Percentiles rank a stretch among this genome's conserved stretches.
Conservation (phyloP, 2,113 vertebrate genomes). For the Ceyx cyanopectus region DNA sequence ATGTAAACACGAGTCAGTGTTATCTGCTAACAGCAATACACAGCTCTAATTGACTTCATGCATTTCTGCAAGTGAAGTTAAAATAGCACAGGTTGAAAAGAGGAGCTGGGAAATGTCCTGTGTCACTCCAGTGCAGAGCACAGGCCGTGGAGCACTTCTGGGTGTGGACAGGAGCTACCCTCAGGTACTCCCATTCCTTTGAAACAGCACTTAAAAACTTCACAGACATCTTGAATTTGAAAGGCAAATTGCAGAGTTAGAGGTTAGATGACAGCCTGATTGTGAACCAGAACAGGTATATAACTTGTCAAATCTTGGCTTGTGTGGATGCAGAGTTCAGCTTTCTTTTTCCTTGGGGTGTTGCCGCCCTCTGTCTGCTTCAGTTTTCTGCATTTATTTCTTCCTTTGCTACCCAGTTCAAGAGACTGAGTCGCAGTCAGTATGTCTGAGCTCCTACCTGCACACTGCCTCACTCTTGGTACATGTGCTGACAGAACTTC, state of each 20-base stretch:
- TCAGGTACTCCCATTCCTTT: rapidly evolving
- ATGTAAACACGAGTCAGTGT: background rate
- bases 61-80: background rate
- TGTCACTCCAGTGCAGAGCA: no score
- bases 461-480: background rate
- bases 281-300: background rate
- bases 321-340: background rate
- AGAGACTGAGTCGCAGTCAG: background rate
- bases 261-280: background rate
- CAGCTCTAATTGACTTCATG: background rate
- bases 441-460: background rate
- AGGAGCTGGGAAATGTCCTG: background rate
- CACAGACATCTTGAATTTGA: background rate
- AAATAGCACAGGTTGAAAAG: background rate
- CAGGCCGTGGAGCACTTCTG: background rate
- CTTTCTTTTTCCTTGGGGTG: background rate
- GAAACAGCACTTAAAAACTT: background rate
- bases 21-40: background rate
- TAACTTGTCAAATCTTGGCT: background rate
- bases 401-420: background rate
- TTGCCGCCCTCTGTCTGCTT: background rate
- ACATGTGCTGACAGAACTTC: background rate
- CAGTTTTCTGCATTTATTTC: background rate
- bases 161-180: background rate
- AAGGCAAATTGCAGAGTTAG: background rate